Conservation (phyloP, 2,113 vertebrate species). For the Rhabdornis inornatus region DNA sequence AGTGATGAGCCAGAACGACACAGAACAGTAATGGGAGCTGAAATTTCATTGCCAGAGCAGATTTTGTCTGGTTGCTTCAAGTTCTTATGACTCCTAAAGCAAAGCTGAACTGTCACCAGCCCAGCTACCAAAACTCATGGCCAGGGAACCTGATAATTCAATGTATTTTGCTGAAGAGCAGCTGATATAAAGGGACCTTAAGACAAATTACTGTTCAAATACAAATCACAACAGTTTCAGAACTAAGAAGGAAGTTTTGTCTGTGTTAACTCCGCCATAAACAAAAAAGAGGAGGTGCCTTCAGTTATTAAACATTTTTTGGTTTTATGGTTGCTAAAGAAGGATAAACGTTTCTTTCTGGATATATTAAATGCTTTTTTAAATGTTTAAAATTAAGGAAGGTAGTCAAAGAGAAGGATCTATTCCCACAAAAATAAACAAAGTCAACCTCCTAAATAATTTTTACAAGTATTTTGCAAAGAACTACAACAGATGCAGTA, state of each 20-base stretch:
- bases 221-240: neutral
- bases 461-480: neutral
- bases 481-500: neutral
- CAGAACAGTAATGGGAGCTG: neutral
- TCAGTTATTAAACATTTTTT: neutral
- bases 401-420: neutral
- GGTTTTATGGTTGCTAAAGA: neutral
- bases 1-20: neutral
- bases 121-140: neutral
- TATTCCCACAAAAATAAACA: neutral
- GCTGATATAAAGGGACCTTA: neutral
- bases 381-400: neutral
- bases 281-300: neutral
- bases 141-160: neutral
- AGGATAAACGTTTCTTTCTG: neutral
- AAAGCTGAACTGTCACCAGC: neutral
- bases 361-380: neutral
- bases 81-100: neutral
- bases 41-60: neutral
- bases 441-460: neutral
- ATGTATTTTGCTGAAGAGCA: neutral
- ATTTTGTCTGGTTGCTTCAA: neutral
- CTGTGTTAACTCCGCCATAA: neutral
- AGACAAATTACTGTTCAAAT: neutral
- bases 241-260: neutral